Evolutionary conservation across 2,113 vertebrate species (phyloP).

Genomic region (Istiophorus platypterus): DNA sequence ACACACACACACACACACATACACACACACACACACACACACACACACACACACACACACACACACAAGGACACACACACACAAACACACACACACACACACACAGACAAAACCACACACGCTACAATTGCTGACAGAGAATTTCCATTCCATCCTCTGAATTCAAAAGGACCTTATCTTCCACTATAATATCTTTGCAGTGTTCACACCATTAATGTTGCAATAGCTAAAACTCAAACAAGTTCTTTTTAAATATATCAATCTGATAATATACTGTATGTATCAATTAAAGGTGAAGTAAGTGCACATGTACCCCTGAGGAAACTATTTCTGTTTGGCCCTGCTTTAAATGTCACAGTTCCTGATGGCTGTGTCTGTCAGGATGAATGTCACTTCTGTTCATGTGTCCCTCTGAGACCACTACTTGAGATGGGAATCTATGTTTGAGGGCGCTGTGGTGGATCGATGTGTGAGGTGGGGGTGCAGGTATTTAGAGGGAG

Average conservation of each 20-base stretch:
- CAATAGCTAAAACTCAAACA: slow-evolving; percentile 1
- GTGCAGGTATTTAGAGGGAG: slow-evolving; percentile 65
- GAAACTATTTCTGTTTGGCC: slow-evolving; percentile 38
- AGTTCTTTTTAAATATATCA: not conserved
- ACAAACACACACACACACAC: slow-evolving; percentile 17
- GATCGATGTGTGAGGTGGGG: slow-evolving; percentile 30
- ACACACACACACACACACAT: not conserved
- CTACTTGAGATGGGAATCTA: slow-evolving; percentile 61
- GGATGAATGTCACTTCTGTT: slow-evolving; percentile 51
- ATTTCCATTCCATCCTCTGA: slow-evolving; percentile 34
- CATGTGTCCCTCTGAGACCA: slow-evolving; percentile 61
- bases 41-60: not conserved
- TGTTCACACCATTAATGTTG: slow-evolving; percentile 1
- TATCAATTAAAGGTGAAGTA: slow-evolving; percentile 6
- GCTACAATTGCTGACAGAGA: slow-evolving; percentile 47
- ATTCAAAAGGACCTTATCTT: not conserved
- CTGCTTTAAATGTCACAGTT: slow-evolving; percentile 49
- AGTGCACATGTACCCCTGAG: not conserved
- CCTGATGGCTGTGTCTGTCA: slow-evolving; percentile 33
- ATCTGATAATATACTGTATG: not conserved
- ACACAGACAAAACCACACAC: slow-evolving; percentile 28
- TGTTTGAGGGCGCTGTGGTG: slow-evolving; percentile 68
- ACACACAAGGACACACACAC: slow-evolving; percentile 5
- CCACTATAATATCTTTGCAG: not conserved
- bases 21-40: too few relatives aligned